Base-by-base conservation (phyloP, 2,797 vertebrate genomes). In the Ctenochaetus hawaiiensis region DNA sequence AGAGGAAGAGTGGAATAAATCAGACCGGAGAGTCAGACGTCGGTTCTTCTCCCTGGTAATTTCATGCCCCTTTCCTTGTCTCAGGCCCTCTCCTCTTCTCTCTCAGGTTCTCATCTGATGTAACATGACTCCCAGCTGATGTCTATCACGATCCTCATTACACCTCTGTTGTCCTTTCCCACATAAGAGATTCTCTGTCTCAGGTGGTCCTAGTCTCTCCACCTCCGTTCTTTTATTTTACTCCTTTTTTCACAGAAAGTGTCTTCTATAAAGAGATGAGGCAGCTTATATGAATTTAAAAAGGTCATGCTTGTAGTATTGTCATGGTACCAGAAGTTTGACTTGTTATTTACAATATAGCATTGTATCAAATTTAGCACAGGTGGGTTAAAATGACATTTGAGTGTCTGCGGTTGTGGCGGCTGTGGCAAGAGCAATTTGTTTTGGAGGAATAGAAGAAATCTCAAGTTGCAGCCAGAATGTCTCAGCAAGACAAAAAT, bases 61-160 rank as follows among this genome's bases (percentile, higher is more conserved):
- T 82, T 75, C 56, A 52, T 63, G 49, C 45, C 53, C 52, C 10
- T n/a, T 49, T 73, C 84, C 89, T 85, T 87, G 71, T 87, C 49
- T 67, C 54, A 8, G 65, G 69, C 47, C 75, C 56, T 56, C 23
- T 67, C 23, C 9, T 62, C 62, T 60, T 1, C 30, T 34, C 53
- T 78, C 75, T 69, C 53, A 48, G 59, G 70, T 30, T 69, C 72
- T 78, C 72, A 49, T 66, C 57, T 75, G 65, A 72, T 81, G 88
- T 80, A 92, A 93, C 86, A 61, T 51, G 75, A 93, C 67, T 68
- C 90, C 67, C 43, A 54, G 44, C 77, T 81, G 89, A 92, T 92
- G 85, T 87, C 80, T 91, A 91, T 93, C 89, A 66, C 17, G 48
- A 52, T 76, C 83, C 85, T 91, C 81, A 89, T 90, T 92, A 84